phyloP scores from a whole-genome alignment of 2,797 vertebrate species.

The Rhinogobio ventralis region DNA sequence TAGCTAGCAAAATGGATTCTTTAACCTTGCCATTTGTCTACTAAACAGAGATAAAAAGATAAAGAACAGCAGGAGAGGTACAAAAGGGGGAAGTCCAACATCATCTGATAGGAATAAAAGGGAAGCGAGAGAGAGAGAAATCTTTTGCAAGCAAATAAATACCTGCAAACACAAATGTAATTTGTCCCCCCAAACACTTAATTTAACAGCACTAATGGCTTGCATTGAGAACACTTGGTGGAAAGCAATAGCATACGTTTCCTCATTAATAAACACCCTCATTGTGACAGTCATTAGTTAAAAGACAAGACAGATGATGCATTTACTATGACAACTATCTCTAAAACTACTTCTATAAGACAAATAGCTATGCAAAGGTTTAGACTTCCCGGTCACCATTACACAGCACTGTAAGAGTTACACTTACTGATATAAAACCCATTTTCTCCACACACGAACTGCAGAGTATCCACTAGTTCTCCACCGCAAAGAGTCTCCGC shows the following conservation, averaged over 20 bases:
- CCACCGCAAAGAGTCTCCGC: constrained; percentile 88
- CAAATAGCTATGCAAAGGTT: neutral
- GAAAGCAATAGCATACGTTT: neutral
- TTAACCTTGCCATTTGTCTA: constrained; percentile 62
- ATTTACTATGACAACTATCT: neutral
- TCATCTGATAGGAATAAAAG: constrained; percentile 48
- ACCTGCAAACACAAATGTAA: neutral
- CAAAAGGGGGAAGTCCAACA: constrained; percentile 61
- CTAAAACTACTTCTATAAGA: neutral
- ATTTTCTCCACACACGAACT: constrained; percentile 88
- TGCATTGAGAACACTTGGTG: neutral
- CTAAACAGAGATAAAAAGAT: constrained; percentile 65
- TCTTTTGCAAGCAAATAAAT: neutral
- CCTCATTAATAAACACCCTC: neutral
- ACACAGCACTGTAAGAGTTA: constrained; percentile 13
- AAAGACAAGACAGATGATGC: neutral
- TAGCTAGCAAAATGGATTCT: constrained; percentile 45
- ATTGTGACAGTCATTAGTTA: neutral
- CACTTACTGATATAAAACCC: constrained; percentile 91
- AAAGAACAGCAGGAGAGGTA: constrained; percentile 58
- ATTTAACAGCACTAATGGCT: neutral
- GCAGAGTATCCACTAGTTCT: constrained; percentile 88
- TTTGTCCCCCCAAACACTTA: neutral
- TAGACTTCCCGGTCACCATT: neutral
- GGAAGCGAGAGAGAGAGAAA: neutral